Base-by-base conservation (phyloP, 2,888 invertebrate species). In the Micropterix aruncella region DNA sequence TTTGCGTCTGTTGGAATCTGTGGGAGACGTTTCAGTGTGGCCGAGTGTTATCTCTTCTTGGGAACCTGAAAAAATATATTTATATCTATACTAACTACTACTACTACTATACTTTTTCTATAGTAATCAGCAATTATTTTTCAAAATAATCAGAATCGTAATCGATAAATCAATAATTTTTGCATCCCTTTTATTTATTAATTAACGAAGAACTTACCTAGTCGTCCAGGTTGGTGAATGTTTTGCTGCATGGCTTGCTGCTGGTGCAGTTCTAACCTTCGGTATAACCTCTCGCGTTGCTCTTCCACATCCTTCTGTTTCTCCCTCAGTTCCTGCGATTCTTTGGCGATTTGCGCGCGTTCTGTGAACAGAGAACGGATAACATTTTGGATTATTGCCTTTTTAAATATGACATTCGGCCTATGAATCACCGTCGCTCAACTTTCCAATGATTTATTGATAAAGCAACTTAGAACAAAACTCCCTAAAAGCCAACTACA, bases 241-340 rank as follows among this genome's bases (percentile, higher is more conserved):
- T 19, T 48, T 46, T 5, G 47, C 27, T 16, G 45, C 39, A 37
- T 51, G 48, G 1, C 27, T 38, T 70, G 69, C 51, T 69, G 69
- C 46, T 70, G 70, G 38, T 93, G 65, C 41, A 86, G 74, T 59
- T 95, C 93, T 60, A 93, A 75, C 61, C 91, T 82, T 42, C 91
- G 73, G 58, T 88, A 93, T 9, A 95, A 68, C 54, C 92, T 84
- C 55, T 95, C 94, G n/a, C 93, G 73, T 60, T 94, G 93, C 52
- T 90, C 86, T 16, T 80, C 82, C 12, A 95, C 82, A 57, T 95
- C 94, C 16, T 65, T 66, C 50, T 83, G 80, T 56, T 90, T 86
- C 48, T 91, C 88, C 0, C 77, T 77, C 41, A 79, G 62, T 43
- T 85, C 67, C 57, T 80, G 79, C 43, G 84, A 76, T n/a, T 87